Conservation (phyloP, 2,113 vertebrate species). For the Rhizomys pruinosus region DNA sequence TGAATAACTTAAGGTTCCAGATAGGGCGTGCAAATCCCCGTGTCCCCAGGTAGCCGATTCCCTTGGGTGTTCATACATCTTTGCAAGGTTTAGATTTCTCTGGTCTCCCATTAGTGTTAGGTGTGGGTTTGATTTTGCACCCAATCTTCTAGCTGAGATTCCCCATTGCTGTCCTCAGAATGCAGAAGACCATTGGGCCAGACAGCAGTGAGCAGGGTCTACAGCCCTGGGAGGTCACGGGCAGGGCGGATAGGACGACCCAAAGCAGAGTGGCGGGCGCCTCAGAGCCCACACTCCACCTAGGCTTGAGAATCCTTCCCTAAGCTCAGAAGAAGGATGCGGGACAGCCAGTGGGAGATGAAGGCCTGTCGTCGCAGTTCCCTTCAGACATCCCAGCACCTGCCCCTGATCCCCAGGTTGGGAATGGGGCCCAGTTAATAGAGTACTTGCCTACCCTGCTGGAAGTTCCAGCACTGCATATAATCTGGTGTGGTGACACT, state of each 20-base stretch:
- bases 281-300: background rate
- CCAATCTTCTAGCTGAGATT: background rate
- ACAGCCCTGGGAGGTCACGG: background rate
- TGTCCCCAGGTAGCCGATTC: background rate
- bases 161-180: background rate
- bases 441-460: background rate
- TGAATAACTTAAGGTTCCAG: background rate
- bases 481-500: background rate
- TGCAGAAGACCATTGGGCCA: background rate
- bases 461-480: background rate
- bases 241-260: background rate
- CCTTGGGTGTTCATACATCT: background rate
- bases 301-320: too few relatives aligned
- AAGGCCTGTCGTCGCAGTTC: background rate
- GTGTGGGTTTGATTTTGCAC: background rate
- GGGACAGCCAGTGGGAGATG: background rate
- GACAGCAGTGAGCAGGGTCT: background rate
- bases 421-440: background rate
- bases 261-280: background rate
- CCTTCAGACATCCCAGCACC: constrained; percentile 57
- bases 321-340: background rate
- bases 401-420: background rate
- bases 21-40: background rate
- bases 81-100: background rate
- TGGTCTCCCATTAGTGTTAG: background rate